phyloP scores from a whole-genome alignment of 2,888 invertebrate genomes.

The Petrophora chlorosata region DNA sequence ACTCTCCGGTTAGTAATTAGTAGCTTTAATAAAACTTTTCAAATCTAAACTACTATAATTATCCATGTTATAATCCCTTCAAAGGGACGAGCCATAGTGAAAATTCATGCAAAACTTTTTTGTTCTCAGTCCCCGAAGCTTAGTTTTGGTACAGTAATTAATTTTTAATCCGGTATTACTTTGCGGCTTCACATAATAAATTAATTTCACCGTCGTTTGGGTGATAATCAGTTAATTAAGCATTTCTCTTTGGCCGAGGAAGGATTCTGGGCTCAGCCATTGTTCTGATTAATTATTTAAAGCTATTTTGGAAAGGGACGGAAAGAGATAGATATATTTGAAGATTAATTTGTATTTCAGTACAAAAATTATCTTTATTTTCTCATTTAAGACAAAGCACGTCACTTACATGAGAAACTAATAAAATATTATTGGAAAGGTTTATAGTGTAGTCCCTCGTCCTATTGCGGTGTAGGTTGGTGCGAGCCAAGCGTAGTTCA shows the following conservation, averaged over 20 bases:
- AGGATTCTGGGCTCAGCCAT: constrained; percentile 43
- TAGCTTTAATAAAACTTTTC: constrained; percentile 3
- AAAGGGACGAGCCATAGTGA: constrained; percentile 37
- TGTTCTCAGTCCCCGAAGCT: constrained; percentile 51
- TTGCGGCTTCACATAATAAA: constrained; percentile 70
- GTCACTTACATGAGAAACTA: too few species aligned
- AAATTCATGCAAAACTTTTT: constrained; percentile 55
- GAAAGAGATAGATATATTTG: constrained; percentile 25
- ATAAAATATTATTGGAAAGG: too few species aligned
- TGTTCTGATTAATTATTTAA: constrained; percentile 47
- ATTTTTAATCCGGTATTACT: constrained; percentile 75
- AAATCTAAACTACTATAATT: constrained; percentile 8
- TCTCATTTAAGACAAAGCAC: too few species aligned
- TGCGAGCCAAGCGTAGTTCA: too few species aligned
- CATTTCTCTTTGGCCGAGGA: constrained; percentile 46
- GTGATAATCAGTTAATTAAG: constrained; percentile 59
- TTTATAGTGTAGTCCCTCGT: too few species aligned
- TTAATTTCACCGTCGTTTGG: constrained; percentile 58
- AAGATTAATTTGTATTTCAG: background rate
- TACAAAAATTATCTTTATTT: too few species aligned
- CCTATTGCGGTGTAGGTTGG: too few species aligned
- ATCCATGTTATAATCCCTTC: constrained; percentile 23
- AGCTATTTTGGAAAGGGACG: constrained; percentile 35
- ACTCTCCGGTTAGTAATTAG: too few species aligned
- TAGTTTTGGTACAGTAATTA: constrained; percentile 69